Evolutionary conservation across 2,113 vertebrate genomes (phyloP).

Genomic region (Thoracochromis brauschi): DNA sequence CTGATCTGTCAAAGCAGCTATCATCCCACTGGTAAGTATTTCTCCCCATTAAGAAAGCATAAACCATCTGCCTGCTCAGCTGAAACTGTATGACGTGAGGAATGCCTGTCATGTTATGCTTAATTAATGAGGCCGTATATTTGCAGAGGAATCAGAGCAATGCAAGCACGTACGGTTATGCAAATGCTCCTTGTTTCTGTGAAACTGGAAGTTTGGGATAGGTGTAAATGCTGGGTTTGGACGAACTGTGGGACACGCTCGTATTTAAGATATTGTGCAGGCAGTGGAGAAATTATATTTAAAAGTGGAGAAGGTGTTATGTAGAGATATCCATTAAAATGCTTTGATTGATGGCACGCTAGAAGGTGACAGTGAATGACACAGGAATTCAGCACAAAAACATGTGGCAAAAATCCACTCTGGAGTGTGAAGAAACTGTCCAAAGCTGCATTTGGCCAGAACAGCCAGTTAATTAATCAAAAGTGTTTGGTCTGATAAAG

Average conservation of each 20-base stretch:
- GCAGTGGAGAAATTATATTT: background rate
- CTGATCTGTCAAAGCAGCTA: conserved; percentile 29
- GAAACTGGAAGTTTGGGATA: conserved; percentile 7
- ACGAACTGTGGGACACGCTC: background rate
- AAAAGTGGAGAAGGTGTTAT: conserved; percentile 10
- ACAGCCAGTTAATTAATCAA: background rate
- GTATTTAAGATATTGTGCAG: background rate
- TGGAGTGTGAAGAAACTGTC: background rate
- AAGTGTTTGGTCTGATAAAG: background rate
- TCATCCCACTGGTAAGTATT: conserved; percentile 14
- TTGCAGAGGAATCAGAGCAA: conserved; percentile 31
- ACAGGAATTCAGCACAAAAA: background rate
- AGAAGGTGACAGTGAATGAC: background rate
- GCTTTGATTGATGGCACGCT: conserved; percentile 4
- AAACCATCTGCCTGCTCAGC: conserved; percentile 53
- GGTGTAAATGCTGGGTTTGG: background rate
- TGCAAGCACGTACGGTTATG: conserved; percentile 1
- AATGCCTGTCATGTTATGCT: conserved; percentile 33
- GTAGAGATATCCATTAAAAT: background rate
- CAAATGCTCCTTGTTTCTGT: conserved; percentile 17
- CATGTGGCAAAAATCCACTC: background rate
- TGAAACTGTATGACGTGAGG: conserved; percentile 42
- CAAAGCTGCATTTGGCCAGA: background rate
- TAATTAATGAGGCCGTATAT: conserved; percentile 45
- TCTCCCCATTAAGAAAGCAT: conserved; percentile 59